Evolutionary conservation across 2,888 invertebrate genomes (phyloP).

Genomic region (Lacanobia wlatinum): DNA sequence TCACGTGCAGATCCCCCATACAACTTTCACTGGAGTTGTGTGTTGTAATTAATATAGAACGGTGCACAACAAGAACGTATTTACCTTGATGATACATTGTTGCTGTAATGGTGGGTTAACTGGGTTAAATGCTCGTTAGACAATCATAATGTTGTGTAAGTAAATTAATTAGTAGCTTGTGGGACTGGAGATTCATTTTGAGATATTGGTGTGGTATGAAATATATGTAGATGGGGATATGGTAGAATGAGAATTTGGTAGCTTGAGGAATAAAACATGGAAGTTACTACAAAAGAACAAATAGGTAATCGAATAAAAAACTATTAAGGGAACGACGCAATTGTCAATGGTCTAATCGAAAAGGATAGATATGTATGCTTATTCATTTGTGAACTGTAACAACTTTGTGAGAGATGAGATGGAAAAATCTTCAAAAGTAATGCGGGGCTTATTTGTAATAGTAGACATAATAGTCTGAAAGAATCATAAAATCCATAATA

Average conservation of each 20-base stretch:
- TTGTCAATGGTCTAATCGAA: background rate
- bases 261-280: background rate
- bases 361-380: background rate
- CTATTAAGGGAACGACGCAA: background rate
- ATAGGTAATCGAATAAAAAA: background rate
- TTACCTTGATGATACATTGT: slow-evolving; percentile 62
- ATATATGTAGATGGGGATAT: background rate
- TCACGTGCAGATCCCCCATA: slow-evolving; percentile 55
- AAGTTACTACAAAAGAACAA: background rate
- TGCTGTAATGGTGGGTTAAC: slow-evolving; percentile 41
- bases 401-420: background rate
- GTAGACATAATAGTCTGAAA: background rate
- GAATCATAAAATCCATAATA: background rate
- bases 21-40: slow-evolving; percentile 63
- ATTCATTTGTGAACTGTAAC: background rate
- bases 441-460: background rate
- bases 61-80: slow-evolving; percentile 62
- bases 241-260: background rate
- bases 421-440: background rate
- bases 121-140: slow-evolving; percentile 56
- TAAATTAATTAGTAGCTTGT: slow-evolving; percentile 23
- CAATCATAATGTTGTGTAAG: slow-evolving; percentile 43
- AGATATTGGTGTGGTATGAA: background rate
- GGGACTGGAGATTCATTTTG: slow-evolving; percentile 3
- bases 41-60: slow-evolving; percentile 67